Conservation (phyloP, 1,140 invertebrate species). For the Sarcophaga bullata region DNA sequence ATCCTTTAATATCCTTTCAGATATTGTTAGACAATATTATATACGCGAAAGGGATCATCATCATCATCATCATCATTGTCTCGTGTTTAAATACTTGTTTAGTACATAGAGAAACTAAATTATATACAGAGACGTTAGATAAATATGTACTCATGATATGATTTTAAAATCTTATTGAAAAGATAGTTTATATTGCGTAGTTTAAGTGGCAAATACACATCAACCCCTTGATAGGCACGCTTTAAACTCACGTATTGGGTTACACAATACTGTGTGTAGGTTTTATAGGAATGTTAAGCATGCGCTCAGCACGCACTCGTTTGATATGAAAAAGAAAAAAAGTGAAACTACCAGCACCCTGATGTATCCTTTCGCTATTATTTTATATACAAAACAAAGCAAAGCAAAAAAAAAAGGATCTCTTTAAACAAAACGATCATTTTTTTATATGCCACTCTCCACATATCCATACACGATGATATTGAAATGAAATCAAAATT, state of each 20-base stretch:
- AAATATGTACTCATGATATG: too few species aligned
- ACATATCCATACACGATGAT: neutral
- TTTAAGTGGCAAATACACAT: neutral
- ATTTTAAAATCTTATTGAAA: neutral
- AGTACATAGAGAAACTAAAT: too few species aligned
- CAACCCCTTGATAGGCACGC: constrained; percentile 13
- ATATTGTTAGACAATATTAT: neutral
- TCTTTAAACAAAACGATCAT: neutral
- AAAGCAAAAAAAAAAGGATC: neutral
- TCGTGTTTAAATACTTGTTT: too few species aligned
- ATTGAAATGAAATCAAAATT: neutral
- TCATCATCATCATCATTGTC: too few species aligned
- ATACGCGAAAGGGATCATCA: too few species aligned
- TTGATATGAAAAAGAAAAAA: neutral
- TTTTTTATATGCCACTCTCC: neutral
- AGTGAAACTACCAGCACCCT: neutral
- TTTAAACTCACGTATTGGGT: constrained; percentile 32
- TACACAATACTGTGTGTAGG: neutral
- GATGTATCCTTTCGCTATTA: neutral
- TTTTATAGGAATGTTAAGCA: neutral
- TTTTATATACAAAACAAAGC: too few species aligned
- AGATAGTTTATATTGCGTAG: neutral
- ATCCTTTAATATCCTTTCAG: constrained; percentile 21
- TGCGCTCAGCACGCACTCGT: constrained; percentile 32
- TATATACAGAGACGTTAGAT: too few species aligned